Evolutionary conservation across 2,797 vertebrate genomes (phyloP), one percentile per base, ranked within the genome.

Genomic region (Gymnoscopelus microlampas): DNA sequence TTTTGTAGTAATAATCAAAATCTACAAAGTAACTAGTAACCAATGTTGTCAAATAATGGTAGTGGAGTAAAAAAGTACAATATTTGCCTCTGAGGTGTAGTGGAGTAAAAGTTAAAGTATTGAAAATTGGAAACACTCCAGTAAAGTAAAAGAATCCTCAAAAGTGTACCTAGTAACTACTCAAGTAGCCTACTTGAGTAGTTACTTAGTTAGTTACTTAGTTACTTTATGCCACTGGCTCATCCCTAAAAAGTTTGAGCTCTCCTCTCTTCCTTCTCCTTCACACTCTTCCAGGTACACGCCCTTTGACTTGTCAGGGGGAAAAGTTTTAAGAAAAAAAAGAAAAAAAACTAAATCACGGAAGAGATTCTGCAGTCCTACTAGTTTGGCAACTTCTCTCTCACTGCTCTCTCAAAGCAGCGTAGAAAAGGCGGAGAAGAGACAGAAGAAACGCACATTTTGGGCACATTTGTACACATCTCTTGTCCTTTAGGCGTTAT

Each of bases 251-350:
- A 68, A 59, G 3, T 62, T 53, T 5, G 54, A 60, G 61, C 71
- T 54, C 78, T 76, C 44, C 79, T 83, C 74, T 74, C 82, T 74
- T 68, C 85, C 82, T 85, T 70, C 79, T 78, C 63, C 77, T 79
- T 77, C 73, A 68, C 81, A 24, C 82, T 88, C 85, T 88, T 80
- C 86, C 89, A 93, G 90, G 93, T 92, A 91, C 93, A 94, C 94
- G 93, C 94, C 94, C 93, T 94, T 93, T 93, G 90, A 91, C 89
- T 93, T 93, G 91, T 91, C 85, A 91, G 81, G 85, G 88, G 82
- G 74, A 79, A 85, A 90, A 90, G 83, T 85, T 90, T 91, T 83
- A 80, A 86, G 88, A 80, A 83, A 80, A 85, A 75, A 82, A 70
- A 71, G 4, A 48, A 77, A 86, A 88, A 85, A 89, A 53, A 44